Evolutionary conservation across 2,888 invertebrate genomes (phyloP), one percentile per base, ranked within the genome.

Genomic region (Morpho achilles): DNA sequence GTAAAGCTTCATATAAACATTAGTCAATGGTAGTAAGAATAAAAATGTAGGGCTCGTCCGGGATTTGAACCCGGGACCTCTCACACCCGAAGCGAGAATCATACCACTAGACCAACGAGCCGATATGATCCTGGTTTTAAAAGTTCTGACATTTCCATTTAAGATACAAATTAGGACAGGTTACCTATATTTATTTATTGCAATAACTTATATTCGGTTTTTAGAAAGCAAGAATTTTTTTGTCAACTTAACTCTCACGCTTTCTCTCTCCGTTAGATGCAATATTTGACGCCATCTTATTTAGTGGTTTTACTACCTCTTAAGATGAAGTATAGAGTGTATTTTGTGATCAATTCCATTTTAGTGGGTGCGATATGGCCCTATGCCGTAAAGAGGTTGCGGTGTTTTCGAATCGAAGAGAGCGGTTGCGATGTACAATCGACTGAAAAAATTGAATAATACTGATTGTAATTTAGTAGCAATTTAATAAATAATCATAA

Each of bases 31-130:
- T 32, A 32, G 3, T 32, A 32, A 5, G 32, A 32, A 32, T 5
- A 32, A 32, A 32, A 32, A 5, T 32, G 9, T 16, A 44, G 91
- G 91, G 91, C 91, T 91, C 91, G 91, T 90, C 91, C 91, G 91
- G 91, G 91, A 91, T 90, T 91, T 91, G 90, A 91, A 91, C 91
- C 91, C 91, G 91, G 90, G 91, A 90, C 91, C 91, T 90, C 90
- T 91, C 91, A 88, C 91, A 91, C 91, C 91, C 90, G 83, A 91
- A 91, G 90, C 90, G 91, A 90, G 84, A 91, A 91, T 90, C 90
- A 91, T 91, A 91, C 91, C 91, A 89, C 90, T 91, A 91, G 91
- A 91, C 91, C 91, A 91, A 91, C 89, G 91, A 91, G 91, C 91
- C 91, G 72, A 67, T 41, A 46, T 9, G 9, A n/a, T 46, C 41